Base-by-base conservation (phyloP, 1,140 invertebrate genomes). In the Bombus huntii region DNA sequence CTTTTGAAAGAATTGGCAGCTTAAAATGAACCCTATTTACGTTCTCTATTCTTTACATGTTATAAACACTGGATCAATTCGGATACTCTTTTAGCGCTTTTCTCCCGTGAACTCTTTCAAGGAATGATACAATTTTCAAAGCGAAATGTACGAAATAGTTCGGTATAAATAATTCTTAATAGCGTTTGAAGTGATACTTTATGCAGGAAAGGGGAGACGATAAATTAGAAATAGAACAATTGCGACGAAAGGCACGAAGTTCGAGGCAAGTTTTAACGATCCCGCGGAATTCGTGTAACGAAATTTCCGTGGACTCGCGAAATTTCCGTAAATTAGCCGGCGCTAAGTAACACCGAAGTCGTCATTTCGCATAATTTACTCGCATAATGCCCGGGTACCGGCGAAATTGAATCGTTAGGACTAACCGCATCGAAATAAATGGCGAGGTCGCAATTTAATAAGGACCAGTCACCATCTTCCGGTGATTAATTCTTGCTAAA, bases 401-500 rank as follows among this genome's bases (percentile, higher is more conserved):
- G 68, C 87, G 89, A 90, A 90, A 91, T 91, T 91, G 89, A 91
- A 91, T 90, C 87, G 90, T 88, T 91, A 86, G 84, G 87, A 83
- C 83, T 91, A 88, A 91, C 92, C 90, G 89, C 90, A 92, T 92
- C 89, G 92, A 93, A 93, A 93, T 93, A 93, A 93, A 93, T 93
- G 93, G 92, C 92, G 89, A 92, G 92, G 92, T 92, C 92, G 92
- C 94, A 93, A 94, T 94, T 94, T 94, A 94, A 95, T 94, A 93
- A 94, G 93, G 92, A 93, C 92, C 93, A 94, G 94, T 94, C 93
- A 92, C 92, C 93, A 92, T 93, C 93, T 94, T 93, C 92, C 91
- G 92, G 92, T 94, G 94, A 94, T 94, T 94, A 95, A 95, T 95
- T 95, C 93, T 89, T 91, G 91, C 92, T 94, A 92, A 94, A 94